Evolutionary conservation across 2,888 invertebrate species (phyloP).

Genomic region (Bimastos eiseni): DNA sequence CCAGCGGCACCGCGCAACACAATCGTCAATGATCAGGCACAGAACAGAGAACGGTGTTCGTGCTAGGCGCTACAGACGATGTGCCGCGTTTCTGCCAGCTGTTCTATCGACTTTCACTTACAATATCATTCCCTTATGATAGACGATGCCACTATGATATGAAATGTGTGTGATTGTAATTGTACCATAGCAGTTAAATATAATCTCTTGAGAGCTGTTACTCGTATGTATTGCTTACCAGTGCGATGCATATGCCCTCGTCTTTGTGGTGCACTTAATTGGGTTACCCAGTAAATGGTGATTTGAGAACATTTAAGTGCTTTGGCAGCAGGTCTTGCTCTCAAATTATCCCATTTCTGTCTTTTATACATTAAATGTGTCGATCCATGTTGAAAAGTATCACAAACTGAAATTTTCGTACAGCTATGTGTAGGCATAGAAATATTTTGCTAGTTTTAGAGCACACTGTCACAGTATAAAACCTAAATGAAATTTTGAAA

Average conservation of each 20-base stretch:
- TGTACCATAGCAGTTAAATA: neutral
- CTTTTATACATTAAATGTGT: neutral
- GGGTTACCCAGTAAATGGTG: neutral
- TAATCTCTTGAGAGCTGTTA: neutral
- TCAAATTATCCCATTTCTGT: neutral
- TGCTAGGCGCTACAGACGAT: slow-evolving; percentile 56
- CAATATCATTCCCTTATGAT: slow-evolving; percentile 4
- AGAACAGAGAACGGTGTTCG: slow-evolving; percentile 61
- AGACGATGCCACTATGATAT: neutral
- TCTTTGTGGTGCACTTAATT: neutral
- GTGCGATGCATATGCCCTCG: neutral
- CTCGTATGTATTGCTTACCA: neutral
- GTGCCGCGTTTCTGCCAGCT: neutral
- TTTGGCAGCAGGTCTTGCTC: neutral
- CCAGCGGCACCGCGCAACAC: slow-evolving; percentile 66
- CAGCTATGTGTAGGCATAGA: too few relatives aligned
- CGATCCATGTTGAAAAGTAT: too few relatives aligned
- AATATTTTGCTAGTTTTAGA: too few relatives aligned
- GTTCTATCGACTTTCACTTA: slow-evolving; percentile 13
- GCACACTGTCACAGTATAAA: too few relatives aligned
- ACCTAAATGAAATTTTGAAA: too few relatives aligned
- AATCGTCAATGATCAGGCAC: slow-evolving; percentile 60
- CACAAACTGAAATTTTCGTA: too few relatives aligned
- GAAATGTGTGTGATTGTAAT: neutral
- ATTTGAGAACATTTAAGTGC: neutral